Evolutionary conservation across 2,113 vertebrate species (phyloP).

Genomic region (Formicarius rufipectus): DNA sequence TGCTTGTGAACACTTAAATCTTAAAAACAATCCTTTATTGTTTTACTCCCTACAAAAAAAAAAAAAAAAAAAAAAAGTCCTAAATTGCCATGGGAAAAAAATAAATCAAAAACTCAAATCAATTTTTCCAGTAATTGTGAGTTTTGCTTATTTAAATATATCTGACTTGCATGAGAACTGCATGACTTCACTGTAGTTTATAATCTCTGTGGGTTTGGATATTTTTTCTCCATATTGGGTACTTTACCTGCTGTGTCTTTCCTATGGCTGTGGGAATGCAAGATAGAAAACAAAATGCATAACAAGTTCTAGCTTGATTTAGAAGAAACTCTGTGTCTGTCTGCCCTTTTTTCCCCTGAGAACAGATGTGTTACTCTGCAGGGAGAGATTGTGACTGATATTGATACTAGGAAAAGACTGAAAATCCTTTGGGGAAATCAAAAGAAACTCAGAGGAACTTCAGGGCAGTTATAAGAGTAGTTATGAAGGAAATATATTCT

Average conservation of each 20-base stretch:
- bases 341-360: background rate
- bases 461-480: background rate
- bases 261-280: background rate
- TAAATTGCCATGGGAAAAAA: background rate
- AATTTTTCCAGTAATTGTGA: background rate
- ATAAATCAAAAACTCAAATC: accelerated
- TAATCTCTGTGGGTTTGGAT: background rate
- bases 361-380: background rate
- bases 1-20: background rate
- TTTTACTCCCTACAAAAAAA: background rate
- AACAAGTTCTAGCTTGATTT: background rate
- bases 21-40: background rate
- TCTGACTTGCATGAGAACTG: background rate
- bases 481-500: conserved; percentile 2
- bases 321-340: background rate
- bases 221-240: background rate
- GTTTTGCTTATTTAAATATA: background rate
- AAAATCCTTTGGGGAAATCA: background rate
- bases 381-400: background rate
- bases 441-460: background rate
- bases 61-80: background rate
- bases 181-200: background rate
- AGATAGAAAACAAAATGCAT: background rate
- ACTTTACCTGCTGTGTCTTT: background rate
- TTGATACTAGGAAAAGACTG: conserved; percentile 15